These are phyloP conservation scores for Dolichoris vasculosae DNA, from an alignment of 1,140 invertebrate genomes.

Conservation along the genomic window DNA sequence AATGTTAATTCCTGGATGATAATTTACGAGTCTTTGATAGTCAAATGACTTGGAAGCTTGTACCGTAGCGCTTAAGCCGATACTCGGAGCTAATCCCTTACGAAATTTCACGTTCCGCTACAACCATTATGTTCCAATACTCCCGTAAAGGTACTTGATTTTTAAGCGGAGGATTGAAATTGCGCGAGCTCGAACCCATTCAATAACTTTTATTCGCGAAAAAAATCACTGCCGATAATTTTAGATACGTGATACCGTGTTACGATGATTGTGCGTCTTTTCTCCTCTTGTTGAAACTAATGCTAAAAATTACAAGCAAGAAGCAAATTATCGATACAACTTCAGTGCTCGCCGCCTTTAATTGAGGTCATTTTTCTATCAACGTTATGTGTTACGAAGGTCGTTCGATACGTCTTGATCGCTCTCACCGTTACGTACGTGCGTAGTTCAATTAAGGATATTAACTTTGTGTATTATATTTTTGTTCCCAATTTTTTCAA, in stretches of 20 bases:
- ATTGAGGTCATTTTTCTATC: too few relatives aligned
- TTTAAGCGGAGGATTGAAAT: not conserved
- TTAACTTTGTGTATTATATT: not conserved
- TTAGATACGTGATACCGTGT: not conserved
- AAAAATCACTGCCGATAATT: not conserved
- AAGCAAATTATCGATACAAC: too few relatives aligned
- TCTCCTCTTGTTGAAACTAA: too few relatives aligned
- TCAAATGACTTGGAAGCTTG: not conserved
- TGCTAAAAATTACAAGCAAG: too few relatives aligned
- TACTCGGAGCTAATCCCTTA: too few relatives aligned
- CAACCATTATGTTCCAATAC: not conserved
- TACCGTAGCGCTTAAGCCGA: too few relatives aligned
- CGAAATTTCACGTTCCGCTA: too few relatives aligned
- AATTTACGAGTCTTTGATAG: not conserved
- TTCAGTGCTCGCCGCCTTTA: too few relatives aligned
- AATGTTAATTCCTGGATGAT: not conserved
- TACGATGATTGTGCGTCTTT: too few relatives aligned
- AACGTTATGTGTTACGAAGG: too few relatives aligned
- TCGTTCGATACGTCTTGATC: not conserved
- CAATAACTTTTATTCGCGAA: not conserved
- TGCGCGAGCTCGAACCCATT: not conserved
- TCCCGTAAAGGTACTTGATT: too few relatives aligned
- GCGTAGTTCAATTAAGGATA: not conserved
- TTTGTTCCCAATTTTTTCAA: not conserved
- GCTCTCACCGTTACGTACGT: not conserved